phyloP scores from a whole-genome alignment of 2,888 invertebrate genomes.

The Julus scandinavius region DNA sequence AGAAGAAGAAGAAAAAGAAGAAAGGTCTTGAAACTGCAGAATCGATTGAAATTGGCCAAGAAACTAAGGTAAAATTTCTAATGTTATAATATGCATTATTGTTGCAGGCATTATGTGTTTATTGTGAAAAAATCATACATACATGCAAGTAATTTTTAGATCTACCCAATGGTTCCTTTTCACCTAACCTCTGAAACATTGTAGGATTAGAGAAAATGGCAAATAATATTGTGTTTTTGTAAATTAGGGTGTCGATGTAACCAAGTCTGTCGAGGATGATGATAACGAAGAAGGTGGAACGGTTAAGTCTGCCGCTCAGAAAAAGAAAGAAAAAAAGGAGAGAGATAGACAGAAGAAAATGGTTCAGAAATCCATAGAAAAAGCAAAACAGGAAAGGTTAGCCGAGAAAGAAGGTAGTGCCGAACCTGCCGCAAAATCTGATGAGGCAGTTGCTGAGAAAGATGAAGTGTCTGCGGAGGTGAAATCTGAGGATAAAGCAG shows the following conservation, averaged over 20 bases:
- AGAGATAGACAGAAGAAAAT: constrained; percentile 75
- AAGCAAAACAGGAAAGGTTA: not conserved
- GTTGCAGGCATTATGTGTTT: too few species aligned
- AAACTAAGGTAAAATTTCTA: constrained; percentile 41
- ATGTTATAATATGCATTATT: not conserved
- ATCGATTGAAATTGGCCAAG: not conserved
- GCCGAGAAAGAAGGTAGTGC: not conserved
- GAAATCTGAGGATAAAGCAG: constrained; percentile 26
- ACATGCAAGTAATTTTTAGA: too few species aligned
- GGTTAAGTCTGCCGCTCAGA: constrained; percentile 84
- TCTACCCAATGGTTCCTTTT: too few species aligned
- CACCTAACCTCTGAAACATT: too few species aligned
- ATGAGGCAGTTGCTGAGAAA: not conserved
- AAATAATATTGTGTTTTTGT: too few species aligned
- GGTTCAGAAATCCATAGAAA: constrained; percentile 73
- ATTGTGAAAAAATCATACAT: too few species aligned
- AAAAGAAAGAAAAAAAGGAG: constrained; percentile 90
- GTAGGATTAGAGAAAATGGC: too few species aligned
- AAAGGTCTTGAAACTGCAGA: constrained; percentile 62
- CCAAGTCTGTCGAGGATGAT: constrained; percentile 34
- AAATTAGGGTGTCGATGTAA: not conserved
- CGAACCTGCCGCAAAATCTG: not conserved
- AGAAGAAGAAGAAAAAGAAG: constrained; percentile 69
- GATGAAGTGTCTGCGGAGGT: not conserved
- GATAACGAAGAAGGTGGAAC: constrained; percentile 66